Conservation (phyloP, 2,888 invertebrate species). For the Exephanes ischioxanthus region DNA sequence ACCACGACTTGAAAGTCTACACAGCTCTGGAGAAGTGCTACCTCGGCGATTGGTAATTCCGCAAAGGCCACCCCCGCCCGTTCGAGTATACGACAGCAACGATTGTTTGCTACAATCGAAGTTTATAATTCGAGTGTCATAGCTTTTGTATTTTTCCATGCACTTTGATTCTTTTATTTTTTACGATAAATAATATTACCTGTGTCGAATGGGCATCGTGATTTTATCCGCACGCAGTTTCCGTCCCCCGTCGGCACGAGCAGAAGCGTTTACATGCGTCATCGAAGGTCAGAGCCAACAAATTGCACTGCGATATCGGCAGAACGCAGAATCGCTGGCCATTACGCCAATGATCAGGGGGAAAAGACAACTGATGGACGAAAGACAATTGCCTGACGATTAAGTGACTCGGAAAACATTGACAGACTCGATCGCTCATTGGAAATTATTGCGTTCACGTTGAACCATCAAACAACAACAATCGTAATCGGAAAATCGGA, state of each 20-base stretch:
- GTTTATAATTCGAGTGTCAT: conserved; percentile 6
- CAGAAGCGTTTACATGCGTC: not conserved
- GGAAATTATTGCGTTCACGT: conserved; percentile 13
- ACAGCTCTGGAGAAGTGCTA: conserved; percentile 89
- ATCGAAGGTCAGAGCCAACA: not conserved
- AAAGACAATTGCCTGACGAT: conserved; percentile 47
- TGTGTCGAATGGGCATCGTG: conserved; percentile 1
- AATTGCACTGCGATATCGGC: not conserved
- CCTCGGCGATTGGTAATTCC: conserved; percentile 86
- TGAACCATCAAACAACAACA: not conserved
- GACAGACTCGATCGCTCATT: conserved; percentile 26
- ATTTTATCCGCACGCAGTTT: not conserved
- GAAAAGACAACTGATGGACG: not conserved
- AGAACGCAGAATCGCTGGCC: not conserved
- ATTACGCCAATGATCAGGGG: not conserved
- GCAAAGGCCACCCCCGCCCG: no score
- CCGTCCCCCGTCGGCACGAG: not conserved
- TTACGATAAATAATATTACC: conserved; percentile 44
- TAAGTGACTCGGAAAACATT: conserved; percentile 41
- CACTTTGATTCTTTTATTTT: conserved; percentile 48
- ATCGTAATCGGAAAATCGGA: not conserved
- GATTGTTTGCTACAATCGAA: conserved; percentile 32
- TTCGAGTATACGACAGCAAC: conserved; percentile 37
- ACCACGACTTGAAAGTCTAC: conserved; percentile 87
- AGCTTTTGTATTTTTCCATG: conserved; percentile 55